These are phyloP conservation scores for Troides helena DNA, from an alignment of 2,888 invertebrate species.

Conservation along the genomic window DNA sequence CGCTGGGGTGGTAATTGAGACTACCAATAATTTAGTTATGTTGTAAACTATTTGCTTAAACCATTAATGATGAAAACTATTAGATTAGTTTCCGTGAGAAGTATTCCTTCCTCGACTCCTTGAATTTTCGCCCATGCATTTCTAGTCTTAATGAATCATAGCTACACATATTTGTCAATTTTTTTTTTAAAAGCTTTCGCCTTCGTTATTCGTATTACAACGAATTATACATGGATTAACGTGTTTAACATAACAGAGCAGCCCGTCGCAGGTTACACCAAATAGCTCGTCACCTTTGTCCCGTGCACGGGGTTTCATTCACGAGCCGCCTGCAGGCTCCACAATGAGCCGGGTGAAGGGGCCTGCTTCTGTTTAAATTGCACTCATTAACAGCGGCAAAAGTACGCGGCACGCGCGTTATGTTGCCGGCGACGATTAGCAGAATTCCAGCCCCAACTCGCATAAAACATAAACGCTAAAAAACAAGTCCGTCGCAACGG, in stretches of 20 bases:
- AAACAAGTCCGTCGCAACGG: conserved; percentile 69
- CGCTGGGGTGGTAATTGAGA: too few species aligned
- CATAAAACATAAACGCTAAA: conserved; percentile 72
- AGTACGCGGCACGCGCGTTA: conserved; percentile 66
- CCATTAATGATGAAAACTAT: too few species aligned
- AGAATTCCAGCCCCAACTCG: conserved; percentile 65
- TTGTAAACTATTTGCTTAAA: too few species aligned
- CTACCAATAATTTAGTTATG: too few species aligned
- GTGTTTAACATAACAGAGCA: conserved; percentile 7
- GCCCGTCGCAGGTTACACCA: conserved; percentile 21
- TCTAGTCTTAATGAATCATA: not conserved
- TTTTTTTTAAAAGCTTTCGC: not conserved
- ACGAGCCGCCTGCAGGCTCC: conserved; percentile 37
- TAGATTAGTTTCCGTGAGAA: too few species aligned
- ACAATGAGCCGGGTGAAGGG: conserved; percentile 45
- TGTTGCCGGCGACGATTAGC: conserved; percentile 74
- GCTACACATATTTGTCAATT: not conserved
- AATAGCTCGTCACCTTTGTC: conserved; percentile 22
- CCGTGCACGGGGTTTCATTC: conserved; percentile 37
- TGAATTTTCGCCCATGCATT: too few species aligned
- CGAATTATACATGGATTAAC: not conserved
- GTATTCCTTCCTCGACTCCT: too few species aligned
- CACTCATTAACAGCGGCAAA: conserved; percentile 68
- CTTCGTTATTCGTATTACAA: not conserved
- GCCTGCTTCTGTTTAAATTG: conserved; percentile 65